These are phyloP conservation scores for Apostichopus japonicus DNA, from an alignment of 35 echinoderm and acorn worm genomes.

Conservation along the genomic window DNA sequence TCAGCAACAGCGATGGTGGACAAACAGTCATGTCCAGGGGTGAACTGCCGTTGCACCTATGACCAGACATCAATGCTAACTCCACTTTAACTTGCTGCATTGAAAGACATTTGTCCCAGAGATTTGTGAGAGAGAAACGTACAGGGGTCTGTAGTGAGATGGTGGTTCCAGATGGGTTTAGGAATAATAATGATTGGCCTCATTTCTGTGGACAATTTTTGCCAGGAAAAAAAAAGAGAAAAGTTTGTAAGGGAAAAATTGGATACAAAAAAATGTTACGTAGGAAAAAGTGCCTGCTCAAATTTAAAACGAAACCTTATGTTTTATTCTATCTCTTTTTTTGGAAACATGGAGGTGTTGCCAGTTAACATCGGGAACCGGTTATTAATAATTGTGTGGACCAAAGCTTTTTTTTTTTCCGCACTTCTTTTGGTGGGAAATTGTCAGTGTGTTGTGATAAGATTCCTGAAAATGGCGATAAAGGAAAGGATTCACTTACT, in stretches of 20 bases:
- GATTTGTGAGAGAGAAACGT: background rate
- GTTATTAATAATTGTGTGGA: slow-evolving; percentile 26
- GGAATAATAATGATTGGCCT: slow-evolving; percentile 11
- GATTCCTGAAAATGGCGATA: slow-evolving; percentile 37
- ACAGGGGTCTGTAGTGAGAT: background rate
- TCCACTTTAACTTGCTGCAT: slow-evolving; percentile 61
- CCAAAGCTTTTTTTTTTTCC: slow-evolving; percentile 29
- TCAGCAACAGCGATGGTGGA: slow-evolving; percentile 79
- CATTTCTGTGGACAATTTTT: background rate
- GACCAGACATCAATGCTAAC: background rate
- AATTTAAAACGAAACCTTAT: background rate
- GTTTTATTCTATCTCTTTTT: background rate
- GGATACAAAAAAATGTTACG: background rate
- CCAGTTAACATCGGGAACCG: background rate
- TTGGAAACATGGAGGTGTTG: background rate
- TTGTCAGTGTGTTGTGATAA: background rate
- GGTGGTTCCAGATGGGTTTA: slow-evolving; percentile 17
- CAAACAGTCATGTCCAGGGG: slow-evolving; percentile 26
- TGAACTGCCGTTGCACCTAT: slow-evolving; percentile 18
- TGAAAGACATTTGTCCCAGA: slow-evolving; percentile 26
- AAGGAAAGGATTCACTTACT: background rate
- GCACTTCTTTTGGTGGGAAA: background rate
- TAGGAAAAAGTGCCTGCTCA: slow-evolving; percentile 47
- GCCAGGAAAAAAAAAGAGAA: background rate
- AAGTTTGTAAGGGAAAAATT: background rate